Conservation (phyloP, 2,888 invertebrate species). For the Meta bourneti region DNA sequence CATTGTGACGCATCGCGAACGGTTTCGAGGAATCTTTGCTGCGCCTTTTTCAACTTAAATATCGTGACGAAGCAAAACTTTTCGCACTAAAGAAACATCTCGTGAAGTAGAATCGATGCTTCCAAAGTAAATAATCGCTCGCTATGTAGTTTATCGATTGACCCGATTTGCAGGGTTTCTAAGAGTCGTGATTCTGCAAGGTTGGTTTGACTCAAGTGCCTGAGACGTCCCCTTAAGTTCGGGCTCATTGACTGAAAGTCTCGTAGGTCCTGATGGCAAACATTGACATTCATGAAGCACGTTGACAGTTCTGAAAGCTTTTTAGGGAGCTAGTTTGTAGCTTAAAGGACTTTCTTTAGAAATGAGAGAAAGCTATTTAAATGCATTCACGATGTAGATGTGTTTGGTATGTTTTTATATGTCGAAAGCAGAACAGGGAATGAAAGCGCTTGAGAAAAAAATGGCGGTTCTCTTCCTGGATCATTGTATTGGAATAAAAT, state of each 20-base stretch:
- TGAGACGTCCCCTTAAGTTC: background rate
- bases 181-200: background rate
- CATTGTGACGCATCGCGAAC: no score
- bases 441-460: no score
- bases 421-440: no score
- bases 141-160: constrained; percentile 1
- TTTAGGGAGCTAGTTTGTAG: background rate
- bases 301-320: background rate
- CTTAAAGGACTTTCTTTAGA: background rate
- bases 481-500: no score
- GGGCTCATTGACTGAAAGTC: background rate
- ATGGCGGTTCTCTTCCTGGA: no score
- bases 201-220: constrained; percentile 17
- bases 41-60: background rate
- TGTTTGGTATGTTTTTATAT: no score
- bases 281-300: constrained; percentile 7
- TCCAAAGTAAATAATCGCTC: background rate
- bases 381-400: no score
- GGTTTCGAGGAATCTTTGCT: background rate
- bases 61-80: background rate
- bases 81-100: background rate
- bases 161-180: background rate
- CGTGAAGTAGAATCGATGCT: background rate
- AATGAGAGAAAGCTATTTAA: no score
- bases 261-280: background rate